These are phyloP conservation scores for Cervus canadensis DNA, from an alignment of 2,113 vertebrate species.

Conservation along the genomic window DNA sequence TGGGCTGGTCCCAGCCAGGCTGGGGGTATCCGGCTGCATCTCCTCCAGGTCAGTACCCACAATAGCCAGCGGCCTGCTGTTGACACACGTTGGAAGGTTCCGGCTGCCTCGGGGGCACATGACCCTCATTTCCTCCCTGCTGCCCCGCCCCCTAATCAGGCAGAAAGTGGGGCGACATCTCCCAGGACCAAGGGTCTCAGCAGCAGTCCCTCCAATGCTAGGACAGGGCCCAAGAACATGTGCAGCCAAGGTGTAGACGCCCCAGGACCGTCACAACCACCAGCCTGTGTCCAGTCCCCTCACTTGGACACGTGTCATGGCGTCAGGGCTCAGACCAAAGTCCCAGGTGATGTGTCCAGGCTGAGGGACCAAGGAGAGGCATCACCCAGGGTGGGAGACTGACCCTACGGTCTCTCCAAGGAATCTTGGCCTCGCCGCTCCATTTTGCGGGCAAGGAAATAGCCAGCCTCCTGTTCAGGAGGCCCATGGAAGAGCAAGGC, in stretches of 20 bases:
- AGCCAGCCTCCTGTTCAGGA: background rate
- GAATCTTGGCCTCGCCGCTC: background rate
- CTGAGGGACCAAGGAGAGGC: background rate
- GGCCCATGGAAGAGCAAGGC: too few species aligned
- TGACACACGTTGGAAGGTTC: background rate
- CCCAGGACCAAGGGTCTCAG: rapidly evolving
- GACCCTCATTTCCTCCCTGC: background rate
- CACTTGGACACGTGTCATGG: background rate
- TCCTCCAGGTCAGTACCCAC: too few species aligned
- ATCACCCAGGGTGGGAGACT: background rate
- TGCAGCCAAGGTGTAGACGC: rapidly evolving
- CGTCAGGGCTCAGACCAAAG: background rate
- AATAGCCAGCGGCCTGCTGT: rapidly evolving
- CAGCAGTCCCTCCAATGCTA: rapidly evolving
- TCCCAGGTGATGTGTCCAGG: background rate
- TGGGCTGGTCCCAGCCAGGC: too few species aligned
- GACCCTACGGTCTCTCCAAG: background rate
- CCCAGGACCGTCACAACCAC: background rate
- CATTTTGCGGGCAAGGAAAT: background rate
- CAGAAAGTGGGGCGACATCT: background rate
- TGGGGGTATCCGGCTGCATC: rapidly evolving
- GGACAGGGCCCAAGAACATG: too few species aligned
- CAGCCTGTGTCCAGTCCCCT: too few species aligned
- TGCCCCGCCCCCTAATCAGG: too few species aligned
- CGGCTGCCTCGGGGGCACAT: rapidly evolving